Evolutionary conservation across 2,113 vertebrate genomes (phyloP).

Genomic region (Poecilia latipinna): DNA sequence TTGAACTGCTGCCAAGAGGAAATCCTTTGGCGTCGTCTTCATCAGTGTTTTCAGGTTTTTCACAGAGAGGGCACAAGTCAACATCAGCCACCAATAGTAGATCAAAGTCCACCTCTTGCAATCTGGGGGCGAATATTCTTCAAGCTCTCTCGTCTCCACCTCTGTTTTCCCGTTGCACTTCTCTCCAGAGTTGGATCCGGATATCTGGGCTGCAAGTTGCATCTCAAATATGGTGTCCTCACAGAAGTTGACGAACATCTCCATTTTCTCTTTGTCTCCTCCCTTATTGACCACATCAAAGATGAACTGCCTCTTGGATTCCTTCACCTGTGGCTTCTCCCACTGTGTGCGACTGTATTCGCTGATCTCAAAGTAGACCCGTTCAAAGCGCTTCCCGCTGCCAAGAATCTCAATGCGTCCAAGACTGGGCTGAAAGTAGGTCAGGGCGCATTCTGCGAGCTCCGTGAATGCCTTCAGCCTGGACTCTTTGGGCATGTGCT

Average conservation of each 20-base stretch:
- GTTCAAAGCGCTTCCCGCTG: conserved; percentile 92
- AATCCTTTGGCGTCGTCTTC: conserved; percentile 88
- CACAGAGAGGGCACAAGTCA: conserved; percentile 84
- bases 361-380: conserved; percentile 96
- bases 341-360: conserved; percentile 94
- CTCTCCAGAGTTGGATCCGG: conserved; percentile 81
- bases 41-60: conserved; percentile 87
- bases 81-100: conserved; percentile 73
- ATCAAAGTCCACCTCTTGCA: conserved; percentile 80
- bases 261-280: conserved; percentile 97
- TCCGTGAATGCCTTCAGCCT: conserved; percentile 90
- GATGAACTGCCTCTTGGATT: conserved; percentile 96
- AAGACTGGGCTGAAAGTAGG: conserved; percentile 91
- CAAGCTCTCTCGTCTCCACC: conserved; percentile 65
- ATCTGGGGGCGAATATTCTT: conserved; percentile 59
- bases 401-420: conserved; percentile 97
- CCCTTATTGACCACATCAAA: conserved; percentile 95
- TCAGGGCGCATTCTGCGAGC: conserved; percentile 88
- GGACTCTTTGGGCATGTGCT: conserved; percentile 93
- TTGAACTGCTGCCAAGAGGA: conserved; percentile 75
- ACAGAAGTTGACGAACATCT: conserved; percentile 96
- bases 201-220: conserved; percentile 95
- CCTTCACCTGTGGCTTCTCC: conserved; percentile 98
- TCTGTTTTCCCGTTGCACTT: conserved; percentile 79
- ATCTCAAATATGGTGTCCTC: conserved; percentile 99